Percentiles rank a stretch among this genome's conserved stretches.
phyloP scores from a whole-genome alignment of 2,113 vertebrate genomes.

The Plecotus auritus region DNA sequence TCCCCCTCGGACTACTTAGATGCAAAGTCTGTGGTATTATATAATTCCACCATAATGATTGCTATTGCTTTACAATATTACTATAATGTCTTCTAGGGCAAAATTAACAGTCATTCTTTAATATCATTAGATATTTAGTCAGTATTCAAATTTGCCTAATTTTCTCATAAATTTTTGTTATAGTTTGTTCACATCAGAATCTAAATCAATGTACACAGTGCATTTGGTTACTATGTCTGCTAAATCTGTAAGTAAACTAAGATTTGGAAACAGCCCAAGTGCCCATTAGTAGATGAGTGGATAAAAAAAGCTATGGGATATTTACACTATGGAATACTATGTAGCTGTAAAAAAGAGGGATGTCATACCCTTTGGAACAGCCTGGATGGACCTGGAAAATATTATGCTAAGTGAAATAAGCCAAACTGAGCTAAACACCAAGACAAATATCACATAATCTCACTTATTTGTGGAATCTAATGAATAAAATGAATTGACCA shows the following conservation, averaged over 20 bases:
- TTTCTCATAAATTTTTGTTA: not conserved
- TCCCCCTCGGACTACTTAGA: not conserved
- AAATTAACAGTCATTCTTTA: not conserved
- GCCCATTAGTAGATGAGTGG: too few relatives aligned
- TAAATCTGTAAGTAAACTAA: not conserved
- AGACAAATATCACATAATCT: too few relatives aligned
- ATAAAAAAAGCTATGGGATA: too few relatives aligned
- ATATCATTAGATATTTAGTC: not conserved
- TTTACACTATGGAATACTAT: too few relatives aligned
- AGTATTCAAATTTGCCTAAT: not conserved
- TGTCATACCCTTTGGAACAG: too few relatives aligned
- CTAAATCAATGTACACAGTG: not conserved
- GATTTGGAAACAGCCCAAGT: too few relatives aligned
- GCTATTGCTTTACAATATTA: not conserved
- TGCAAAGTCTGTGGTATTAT: not conserved
- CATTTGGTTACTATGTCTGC: not conserved
- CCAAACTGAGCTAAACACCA: too few relatives aligned
- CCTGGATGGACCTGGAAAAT: too few relatives aligned
- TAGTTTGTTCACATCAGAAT: not conserved
- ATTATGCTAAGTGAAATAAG: too few relatives aligned
- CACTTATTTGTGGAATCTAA: too few relatives aligned
- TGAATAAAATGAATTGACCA: too few relatives aligned
- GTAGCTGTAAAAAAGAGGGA: too few relatives aligned
- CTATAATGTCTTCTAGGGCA: not conserved
- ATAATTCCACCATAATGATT: not conserved